These are phyloP conservation scores for Drosophila nr. medialis DNA, from an alignment of 2,888 invertebrate genomes.

Conservation along the genomic window DNA sequence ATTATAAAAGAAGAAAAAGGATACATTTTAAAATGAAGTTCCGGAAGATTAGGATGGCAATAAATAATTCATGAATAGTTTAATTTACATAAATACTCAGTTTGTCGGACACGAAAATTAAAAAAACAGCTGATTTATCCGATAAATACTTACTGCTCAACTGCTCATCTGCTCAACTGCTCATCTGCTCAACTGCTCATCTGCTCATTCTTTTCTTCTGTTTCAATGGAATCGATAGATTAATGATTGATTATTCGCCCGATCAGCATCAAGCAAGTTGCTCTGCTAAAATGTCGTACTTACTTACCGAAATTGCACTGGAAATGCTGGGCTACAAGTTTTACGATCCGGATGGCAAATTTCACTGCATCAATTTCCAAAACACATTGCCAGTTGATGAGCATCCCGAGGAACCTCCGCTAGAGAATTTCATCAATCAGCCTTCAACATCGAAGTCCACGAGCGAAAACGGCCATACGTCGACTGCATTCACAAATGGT, in stretches of 20 bases:
- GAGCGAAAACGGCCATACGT: conserved; percentile 12
- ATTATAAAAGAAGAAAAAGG: too few relatives aligned
- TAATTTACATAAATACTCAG: too few relatives aligned
- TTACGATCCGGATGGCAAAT: conserved; percentile 80
- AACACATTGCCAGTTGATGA: conserved; percentile 30
- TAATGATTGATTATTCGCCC: too few relatives aligned
- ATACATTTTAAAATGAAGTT: too few relatives aligned
- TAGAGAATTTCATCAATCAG: conserved; percentile 55
- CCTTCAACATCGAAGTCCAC: background rate
- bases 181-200: too few relatives aligned
- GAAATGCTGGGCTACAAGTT: conserved; percentile 84
- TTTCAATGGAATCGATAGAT: background rate
- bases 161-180: too few relatives aligned
- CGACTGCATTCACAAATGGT: background rate
- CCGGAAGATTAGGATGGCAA: too few relatives aligned
- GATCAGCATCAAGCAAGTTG: background rate
- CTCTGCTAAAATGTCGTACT: conserved; percentile 75
- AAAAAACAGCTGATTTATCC: too few relatives aligned
- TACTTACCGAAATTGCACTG: conserved; percentile 83
- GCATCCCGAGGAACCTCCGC: conserved; percentile 1
- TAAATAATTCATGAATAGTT: too few relatives aligned
- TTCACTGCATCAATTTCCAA: conserved; percentile 80
- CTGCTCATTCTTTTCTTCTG: background rate
- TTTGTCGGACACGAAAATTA: too few relatives aligned
- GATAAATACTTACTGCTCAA: too few relatives aligned